Evolutionary conservation across 1,140 invertebrate genomes (phyloP), one percentile per base, ranked within the genome.

Genomic region (Lucilia sericata): DNA sequence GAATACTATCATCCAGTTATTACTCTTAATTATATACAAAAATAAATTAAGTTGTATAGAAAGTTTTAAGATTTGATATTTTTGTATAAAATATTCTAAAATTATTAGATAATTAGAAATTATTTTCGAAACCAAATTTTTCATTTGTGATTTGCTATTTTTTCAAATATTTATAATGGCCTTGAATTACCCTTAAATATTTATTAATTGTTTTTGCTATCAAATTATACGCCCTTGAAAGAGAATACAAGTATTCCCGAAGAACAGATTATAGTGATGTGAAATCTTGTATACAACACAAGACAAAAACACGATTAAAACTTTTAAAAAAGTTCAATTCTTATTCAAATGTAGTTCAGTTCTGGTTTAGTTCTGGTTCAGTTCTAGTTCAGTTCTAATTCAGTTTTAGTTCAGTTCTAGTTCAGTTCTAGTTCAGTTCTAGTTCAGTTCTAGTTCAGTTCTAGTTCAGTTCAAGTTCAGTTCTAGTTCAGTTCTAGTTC

Each of bases 141-240:
- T 21, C 7, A 70, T 9, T 7, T 21, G 25, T 70, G 8, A 9
- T 21, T 70, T 70, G 5, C 14, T 7, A 14, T 60, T n/a, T 60
- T 14, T 17, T 2, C 13, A n/a, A n/a, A n/a, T 17, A 70, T 25
- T 70, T 21, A 21, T 12, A 21, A 70, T 70, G 65, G 65, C 65
- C 65, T 70, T 70, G 65, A 70, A 70, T 55, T 55, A 70, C 10
- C 10, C 65, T n/a, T 60, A 60, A 17, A 60, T 10, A 21, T 70
- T 70, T 70, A 14, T 10, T n/a, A 19, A 25, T 30, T 70, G 19
- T 21, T 17, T 21, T 70, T 17, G 8, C 21, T 21, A 3, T 12
- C n/a, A 55, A 8, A 55, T 55, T 19, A 70, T 70, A 70, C 65
- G 65, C 65, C 65, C 65, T 70, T 70, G 65, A 70, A 25, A 70